phyloP scores from a whole-genome alignment of 1,140 invertebrate species.

The Chionoecetes opilio region DNA sequence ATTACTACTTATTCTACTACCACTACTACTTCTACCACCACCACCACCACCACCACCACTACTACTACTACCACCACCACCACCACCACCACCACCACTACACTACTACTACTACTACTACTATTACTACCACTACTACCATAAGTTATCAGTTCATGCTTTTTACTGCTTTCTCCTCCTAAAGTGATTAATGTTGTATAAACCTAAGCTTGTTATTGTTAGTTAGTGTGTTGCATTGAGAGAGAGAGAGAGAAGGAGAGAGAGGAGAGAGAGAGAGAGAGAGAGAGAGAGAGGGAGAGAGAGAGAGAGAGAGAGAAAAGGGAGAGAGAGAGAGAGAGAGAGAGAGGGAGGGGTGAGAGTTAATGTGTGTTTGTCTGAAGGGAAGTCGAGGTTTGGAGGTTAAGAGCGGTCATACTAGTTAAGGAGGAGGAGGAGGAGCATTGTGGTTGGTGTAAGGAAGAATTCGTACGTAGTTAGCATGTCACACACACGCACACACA shows the following conservation, averaged over 20 bases:
- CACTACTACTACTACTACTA: background rate
- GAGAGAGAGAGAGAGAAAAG: too few relatives aligned
- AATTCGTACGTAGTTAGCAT: too few relatives aligned
- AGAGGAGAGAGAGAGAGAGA: too few relatives aligned
- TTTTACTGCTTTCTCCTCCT: too few relatives aligned
- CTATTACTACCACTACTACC: background rate
- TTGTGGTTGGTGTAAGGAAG: background rate
- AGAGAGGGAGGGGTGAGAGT: background rate
- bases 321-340: background rate
- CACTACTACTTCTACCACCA: background rate
- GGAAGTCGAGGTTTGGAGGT: background rate
- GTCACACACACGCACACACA: conserved; percentile 11
- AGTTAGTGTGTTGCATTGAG: too few relatives aligned
- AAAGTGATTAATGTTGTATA: too few relatives aligned
- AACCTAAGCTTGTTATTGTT: background rate
- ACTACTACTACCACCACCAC: background rate
- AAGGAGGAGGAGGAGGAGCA: background rate
- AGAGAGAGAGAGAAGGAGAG: too few relatives aligned
- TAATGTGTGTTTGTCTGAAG: background rate
- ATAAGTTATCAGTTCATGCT: too few relatives aligned
- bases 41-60: background rate
- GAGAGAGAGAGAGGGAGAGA: too few relatives aligned
- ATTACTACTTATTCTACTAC: background rate
- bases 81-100: background rate
- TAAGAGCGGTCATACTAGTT: conserved; percentile 19